Evolutionary conservation across 2,888 invertebrate genomes (phyloP).

Genomic region (Uropetala carovei): DNA sequence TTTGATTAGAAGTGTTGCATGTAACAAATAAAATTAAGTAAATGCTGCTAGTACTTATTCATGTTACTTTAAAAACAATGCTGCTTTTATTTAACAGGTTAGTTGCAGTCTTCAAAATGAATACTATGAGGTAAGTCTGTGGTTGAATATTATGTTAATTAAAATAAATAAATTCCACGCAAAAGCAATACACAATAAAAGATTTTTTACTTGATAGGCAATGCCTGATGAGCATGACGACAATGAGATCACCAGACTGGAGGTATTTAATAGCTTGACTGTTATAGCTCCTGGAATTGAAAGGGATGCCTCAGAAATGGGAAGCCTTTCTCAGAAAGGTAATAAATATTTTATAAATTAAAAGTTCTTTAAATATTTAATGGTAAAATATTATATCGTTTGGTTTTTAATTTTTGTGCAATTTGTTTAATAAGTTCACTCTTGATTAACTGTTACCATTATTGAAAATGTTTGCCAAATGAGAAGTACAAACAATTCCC

Average conservation of each 20-base stretch:
- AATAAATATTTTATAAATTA: background rate
- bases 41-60: background rate
- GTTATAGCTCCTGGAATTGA: slow-evolving; percentile 88
- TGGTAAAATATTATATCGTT: too few relatives aligned
- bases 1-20: background rate
- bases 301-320: slow-evolving; percentile 76
- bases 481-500: too few relatives aligned
- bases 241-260: slow-evolving; percentile 80
- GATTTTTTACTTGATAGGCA: background rate
- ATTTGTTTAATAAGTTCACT: too few relatives aligned
- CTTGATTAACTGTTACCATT: too few relatives aligned
- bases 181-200: background rate
- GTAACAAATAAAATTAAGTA: too few relatives aligned
- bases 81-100: background rate
- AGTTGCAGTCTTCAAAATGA: background rate
- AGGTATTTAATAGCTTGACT: slow-evolving; percentile 89
- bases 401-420: too few relatives aligned
- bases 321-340: slow-evolving; percentile 39
- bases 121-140: background rate
- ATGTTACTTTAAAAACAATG: background rate
- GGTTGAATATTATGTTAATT: background rate
- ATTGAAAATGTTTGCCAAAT: too few relatives aligned
- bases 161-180: too few relatives aligned
- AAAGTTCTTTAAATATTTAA: background rate
- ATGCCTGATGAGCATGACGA: background rate